Evolutionary conservation across 2,888 invertebrate genomes (phyloP).

Genomic region (Lasioglossum morio): DNA sequence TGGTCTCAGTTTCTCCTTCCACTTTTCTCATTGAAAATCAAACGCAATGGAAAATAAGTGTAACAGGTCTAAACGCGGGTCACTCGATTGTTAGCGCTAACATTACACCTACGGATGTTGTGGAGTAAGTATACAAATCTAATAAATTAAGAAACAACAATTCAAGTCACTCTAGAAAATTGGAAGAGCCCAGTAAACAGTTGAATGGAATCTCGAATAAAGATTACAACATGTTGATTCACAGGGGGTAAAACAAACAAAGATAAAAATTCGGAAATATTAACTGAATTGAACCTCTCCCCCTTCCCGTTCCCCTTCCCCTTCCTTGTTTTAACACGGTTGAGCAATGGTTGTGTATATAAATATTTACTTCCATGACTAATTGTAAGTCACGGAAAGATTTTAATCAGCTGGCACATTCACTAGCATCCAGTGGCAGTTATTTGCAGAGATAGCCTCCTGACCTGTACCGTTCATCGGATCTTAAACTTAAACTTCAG

Average conservation of each 20-base stretch:
- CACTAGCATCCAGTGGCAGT: constrained; percentile 58
- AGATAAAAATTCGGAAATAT: constrained; percentile 4
- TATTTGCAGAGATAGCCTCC: constrained; percentile 73
- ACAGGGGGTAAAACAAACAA: constrained; percentile 2
- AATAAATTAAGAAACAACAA: neutral
- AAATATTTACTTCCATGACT: constrained; percentile 54
- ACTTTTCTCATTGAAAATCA: constrained; percentile 72
- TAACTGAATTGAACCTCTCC: constrained; percentile 12
- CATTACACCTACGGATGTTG: constrained; percentile 85
- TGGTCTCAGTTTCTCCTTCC: constrained; percentile 87
- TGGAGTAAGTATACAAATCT: constrained; percentile 83
- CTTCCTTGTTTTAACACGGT: neutral
- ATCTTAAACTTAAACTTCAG: constrained; percentile 69
- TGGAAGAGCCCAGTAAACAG: neutral
- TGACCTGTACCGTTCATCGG: constrained; percentile 73
- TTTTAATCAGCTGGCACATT: constrained; percentile 70
- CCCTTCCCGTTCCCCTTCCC: neutral
- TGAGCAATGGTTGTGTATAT: neutral
- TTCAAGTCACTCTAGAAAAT: neutral
- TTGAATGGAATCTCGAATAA: neutral
- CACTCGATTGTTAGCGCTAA: constrained; percentile 88
- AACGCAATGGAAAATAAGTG: constrained; percentile 82
- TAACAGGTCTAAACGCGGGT: constrained; percentile 89
- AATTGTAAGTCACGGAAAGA: constrained; percentile 58
- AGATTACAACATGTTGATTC: neutral